Base-by-base conservation (phyloP, 2,113 vertebrate genomes). In the Zosterops japonicus region DNA sequence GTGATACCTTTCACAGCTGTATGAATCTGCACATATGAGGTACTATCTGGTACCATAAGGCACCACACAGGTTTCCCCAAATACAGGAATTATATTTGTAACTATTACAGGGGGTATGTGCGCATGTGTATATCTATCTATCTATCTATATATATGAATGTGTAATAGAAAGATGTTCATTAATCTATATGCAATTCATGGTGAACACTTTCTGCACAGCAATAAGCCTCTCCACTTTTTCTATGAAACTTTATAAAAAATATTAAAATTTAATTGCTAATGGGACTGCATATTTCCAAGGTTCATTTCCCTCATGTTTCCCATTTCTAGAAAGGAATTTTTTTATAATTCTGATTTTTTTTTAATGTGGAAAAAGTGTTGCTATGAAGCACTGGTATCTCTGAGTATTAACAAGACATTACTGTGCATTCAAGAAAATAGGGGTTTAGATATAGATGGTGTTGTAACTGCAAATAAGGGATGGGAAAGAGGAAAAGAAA, bases 71-170 rank as follows among this genome's bases (percentile, higher is more conserved):
- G 71, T 71, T 50, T 72, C 65, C 36, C 27, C 59, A 52, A 41
- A 78, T 27, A 81, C 19, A 42, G 19, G 14, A 87, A 84, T 49
- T 67, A 7, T 42, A 92, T 35, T 57, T 83, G 50, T 63, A 90
- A 78, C 27, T 76, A 36, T 36, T 47, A 69, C 0, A 0, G 8
- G 11, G 1, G 4, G 21, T 14, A 12, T 22, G 4, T 41, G 19
- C 7, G 2, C 28, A 7, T 14, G 3, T 49, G 6, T 12, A 12
- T 47, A 11, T 35, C n/a, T n/a, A n/a, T n/a, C n/a, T n/a, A 11
- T 35, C 12, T 6, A 20, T 5, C 3, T 35, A 11, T 41, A 8
- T 36, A 23, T 19, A 35, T 5, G 17, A 20, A 22, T 15, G 49
- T 14, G 3, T 44, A 56, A 88, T 6, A 81, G 23, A 83, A 90